A percentile compares a stretch with the other conserved stretches of the same genome.
Evolutionary conservation across 2,888 invertebrate genomes (phyloP).

Genomic region (Polia nebulosa): DNA sequence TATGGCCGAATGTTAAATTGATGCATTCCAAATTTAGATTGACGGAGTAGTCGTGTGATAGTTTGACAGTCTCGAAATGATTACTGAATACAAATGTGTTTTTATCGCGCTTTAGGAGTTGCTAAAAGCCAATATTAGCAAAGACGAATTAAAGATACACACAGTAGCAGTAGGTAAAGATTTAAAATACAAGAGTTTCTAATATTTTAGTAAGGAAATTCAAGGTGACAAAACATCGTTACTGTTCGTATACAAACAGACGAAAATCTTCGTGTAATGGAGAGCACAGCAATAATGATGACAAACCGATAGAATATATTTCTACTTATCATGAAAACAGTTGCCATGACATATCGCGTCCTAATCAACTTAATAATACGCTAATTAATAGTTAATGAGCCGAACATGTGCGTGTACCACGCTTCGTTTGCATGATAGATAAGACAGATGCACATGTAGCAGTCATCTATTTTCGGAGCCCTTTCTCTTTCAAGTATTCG

Average conservation of each 20-base stretch:
- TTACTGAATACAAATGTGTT: neutral
- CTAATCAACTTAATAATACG: conserved; percentile 18
- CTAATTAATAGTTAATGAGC: conserved; percentile 24
- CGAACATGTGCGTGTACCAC: conserved; percentile 21
- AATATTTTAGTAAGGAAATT: neutral
- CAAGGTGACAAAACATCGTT: no score
- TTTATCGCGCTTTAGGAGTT: neutral
- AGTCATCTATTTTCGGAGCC: conserved; percentile 3
- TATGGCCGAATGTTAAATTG: neutral
- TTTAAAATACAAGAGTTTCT: neutral
- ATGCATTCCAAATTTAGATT: neutral
- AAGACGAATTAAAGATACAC: neutral
- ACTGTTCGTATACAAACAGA: no score
- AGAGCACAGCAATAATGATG: neutral
- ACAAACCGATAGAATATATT: neutral
- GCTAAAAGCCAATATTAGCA: neutral
- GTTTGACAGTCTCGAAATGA: neutral
- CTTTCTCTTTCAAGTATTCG: conserved; percentile 24
- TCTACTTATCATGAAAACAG: conserved; percentile 19
- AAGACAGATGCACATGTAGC: conserved; percentile 23
- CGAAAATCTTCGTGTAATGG: neutral
- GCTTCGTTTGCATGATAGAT: conserved; percentile 40
- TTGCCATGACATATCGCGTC: conserved; percentile 19
- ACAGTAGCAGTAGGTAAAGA: neutral
- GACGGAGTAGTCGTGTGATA: neutral